Evolutionary conservation across 2,797 vertebrate species (phyloP), one percentile per base, ranked within the genome.

Genomic region (Hippopotamyrus pictus): DNA sequence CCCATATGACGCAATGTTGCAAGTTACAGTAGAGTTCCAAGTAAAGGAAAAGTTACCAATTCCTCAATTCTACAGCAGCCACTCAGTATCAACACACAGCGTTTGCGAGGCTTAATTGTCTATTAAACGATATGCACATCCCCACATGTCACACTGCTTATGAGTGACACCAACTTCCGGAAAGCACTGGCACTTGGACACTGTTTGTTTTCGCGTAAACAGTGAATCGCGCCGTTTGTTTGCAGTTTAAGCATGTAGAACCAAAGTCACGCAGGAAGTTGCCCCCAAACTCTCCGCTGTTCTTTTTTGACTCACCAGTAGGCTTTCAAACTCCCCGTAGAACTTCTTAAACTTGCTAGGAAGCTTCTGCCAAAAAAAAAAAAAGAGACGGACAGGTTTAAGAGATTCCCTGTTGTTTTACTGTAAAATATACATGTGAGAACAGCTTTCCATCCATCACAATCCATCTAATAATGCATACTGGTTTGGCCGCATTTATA

Each of bases 311-410:
- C 97, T 97, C 92, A 99, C 98, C 97, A 99, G 98, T 97, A 99
- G 97, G 95, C 97, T 99, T 95, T 99, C 98, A 96, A 99, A 99
- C 94, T 99, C 98, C 0, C 97, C 97, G 76, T 99, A 99, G 95
- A 99, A 99, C 96, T 99, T 99, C 96, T 98, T 99, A 94, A 99
- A 99, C 95, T 99, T 99, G 95, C 97, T 98, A 89, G 98, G 98
- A 90, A 99, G 98, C 96, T 99, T 99, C 98, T 99, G 95, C 92
- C 92, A 93, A 93, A 95, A 48, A 91, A 93, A 95, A 95, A 93
- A 41, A 65, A 84, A 86, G 33, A 84, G 29, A 22, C 6, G 12
- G 9, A 22, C 41, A 41, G 54, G 29, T 59, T 87, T 22, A 87
- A 57, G 50, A 53, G n/a, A 9, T 57, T 6, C 22, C n/a, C 46